Evolutionary conservation across 2,888 invertebrate genomes (phyloP).

Genomic region (Pilophorus perplexus): DNA sequence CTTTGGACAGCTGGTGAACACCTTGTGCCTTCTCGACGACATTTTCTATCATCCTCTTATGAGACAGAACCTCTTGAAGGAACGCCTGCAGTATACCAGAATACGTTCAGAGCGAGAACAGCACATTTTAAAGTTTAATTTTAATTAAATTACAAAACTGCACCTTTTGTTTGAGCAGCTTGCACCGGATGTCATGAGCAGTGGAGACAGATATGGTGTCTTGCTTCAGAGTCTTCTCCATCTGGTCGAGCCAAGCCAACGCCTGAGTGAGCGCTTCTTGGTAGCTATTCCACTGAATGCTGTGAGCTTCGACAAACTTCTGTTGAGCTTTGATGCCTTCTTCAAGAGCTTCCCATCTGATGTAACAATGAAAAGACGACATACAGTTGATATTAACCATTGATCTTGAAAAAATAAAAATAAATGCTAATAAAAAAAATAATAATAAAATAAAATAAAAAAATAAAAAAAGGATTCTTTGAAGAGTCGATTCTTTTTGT

Average conservation of each 20-base stretch:
- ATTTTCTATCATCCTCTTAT: slow-evolving; percentile 86
- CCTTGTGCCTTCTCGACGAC: slow-evolving; percentile 83
- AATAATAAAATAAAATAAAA: no score
- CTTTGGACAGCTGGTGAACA: slow-evolving; percentile 56
- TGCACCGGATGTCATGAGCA: slow-evolving; percentile 79
- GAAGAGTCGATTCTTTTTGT: background rate
- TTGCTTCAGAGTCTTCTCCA: slow-evolving; percentile 72
- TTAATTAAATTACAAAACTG: background rate
- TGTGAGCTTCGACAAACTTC: slow-evolving; percentile 78
- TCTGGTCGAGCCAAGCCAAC: slow-evolving; percentile 78
- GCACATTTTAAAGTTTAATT: background rate
- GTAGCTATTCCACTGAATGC: slow-evolving; percentile 78
- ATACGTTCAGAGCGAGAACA: background rate
- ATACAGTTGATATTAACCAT: background rate
- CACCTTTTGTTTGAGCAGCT: slow-evolving; percentile 76
- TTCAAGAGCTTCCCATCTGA: slow-evolving; percentile 79
- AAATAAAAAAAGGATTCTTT: no score
- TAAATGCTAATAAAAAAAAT: no score
- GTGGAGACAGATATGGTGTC: slow-evolving; percentile 70
- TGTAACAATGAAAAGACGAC: slow-evolving; percentile 2
- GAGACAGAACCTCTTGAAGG: slow-evolving; percentile 84
- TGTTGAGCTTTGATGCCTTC: slow-evolving; percentile 81
- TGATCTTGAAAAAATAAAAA: background rate
- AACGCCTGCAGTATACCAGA: slow-evolving; percentile 60
- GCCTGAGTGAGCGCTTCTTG: slow-evolving; percentile 82